phyloP scores from a whole-genome alignment of 2,888 invertebrate species.

The Pomacea canaliculata region DNA sequence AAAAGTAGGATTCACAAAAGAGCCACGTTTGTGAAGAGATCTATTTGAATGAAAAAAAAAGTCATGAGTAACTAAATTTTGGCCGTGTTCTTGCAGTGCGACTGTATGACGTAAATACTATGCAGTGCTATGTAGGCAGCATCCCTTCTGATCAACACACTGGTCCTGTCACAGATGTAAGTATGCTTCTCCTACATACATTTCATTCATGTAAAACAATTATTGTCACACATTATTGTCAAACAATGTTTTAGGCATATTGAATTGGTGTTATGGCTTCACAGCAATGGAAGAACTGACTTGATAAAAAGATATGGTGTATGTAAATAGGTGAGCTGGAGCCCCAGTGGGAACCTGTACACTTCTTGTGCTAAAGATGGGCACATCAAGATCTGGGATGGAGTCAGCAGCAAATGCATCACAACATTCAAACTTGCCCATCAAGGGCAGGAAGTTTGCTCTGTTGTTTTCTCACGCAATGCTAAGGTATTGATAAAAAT shows the following conservation, averaged over 20 bases:
- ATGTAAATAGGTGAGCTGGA: constrained; percentile 73
- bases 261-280: no score
- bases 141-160: constrained; percentile 78
- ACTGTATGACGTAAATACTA: constrained; percentile 93
- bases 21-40: no score
- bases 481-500: constrained; percentile 80
- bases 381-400: constrained; percentile 96
- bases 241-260: no score
- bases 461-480: constrained; percentile 92
- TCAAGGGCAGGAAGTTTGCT: constrained; percentile 93
- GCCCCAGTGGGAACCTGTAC: constrained; percentile 80
- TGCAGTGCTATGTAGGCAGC: constrained; percentile 94
- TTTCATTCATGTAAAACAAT: background rate
- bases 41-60: no score
- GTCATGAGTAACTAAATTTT: no score
- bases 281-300: no score
- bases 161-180: constrained; percentile 69
- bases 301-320: no score
- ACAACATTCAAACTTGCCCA: constrained; percentile 95
- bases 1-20: no score
- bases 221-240: no score
- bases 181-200: constrained; percentile 28
- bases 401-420: constrained; percentile 91
- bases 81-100: constrained; percentile 76
- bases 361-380: constrained; percentile 94